Evolutionary conservation across 2,888 invertebrate genomes (phyloP), one percentile per base, ranked within the genome.

Genomic region (Timema cristinae): DNA sequence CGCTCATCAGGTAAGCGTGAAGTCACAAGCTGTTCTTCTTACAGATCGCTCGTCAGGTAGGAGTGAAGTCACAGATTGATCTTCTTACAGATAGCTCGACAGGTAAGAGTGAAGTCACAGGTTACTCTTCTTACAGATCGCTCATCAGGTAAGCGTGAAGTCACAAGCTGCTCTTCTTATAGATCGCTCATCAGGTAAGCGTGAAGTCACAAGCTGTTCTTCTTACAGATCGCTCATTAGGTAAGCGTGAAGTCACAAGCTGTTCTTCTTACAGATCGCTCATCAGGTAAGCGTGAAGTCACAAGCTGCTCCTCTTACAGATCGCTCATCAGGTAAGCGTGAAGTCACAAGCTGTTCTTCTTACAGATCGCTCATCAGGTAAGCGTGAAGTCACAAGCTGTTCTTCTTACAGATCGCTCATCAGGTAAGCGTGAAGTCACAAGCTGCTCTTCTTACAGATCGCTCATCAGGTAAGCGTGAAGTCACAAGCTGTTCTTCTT

Each of bases 321-420:
- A 54, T 54, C 11, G n/a, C 11, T 54, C 54, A 4, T 1, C 32
- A 32, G 32, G 32, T 32, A 32, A 32, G 32, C 1, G 32, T 32
- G 32, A 32, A 32, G 32, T 32, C 63, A 63, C 47, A 9, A 32
- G 11, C 63, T 63, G 63, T 9, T 63, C 32, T 63, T 48, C 63
- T 48, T 63, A 13, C 63, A 63, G 63, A 32, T 32, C 47, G 63
- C 63, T 48, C 63, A 32, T 4, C 63, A 63, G 63, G 63, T 63
- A 47, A 7, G 63, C 6, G 54, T 54, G 54, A 54, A 54, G 54
- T 13, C 11, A n/a, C 11, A 54, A 4, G n/a, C 54, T n/a, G 54
- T 4, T 11, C 54, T n/a, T n/a, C 54, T 54, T 11, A 4, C 54
- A 54, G n/a, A 54, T 54, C 11, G n/a, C 11, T 54, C 54, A 4